These are phyloP conservation scores for Rotaria macrura DNA, from an alignment of 2,888 invertebrate species.

Conservation along the genomic window DNA sequence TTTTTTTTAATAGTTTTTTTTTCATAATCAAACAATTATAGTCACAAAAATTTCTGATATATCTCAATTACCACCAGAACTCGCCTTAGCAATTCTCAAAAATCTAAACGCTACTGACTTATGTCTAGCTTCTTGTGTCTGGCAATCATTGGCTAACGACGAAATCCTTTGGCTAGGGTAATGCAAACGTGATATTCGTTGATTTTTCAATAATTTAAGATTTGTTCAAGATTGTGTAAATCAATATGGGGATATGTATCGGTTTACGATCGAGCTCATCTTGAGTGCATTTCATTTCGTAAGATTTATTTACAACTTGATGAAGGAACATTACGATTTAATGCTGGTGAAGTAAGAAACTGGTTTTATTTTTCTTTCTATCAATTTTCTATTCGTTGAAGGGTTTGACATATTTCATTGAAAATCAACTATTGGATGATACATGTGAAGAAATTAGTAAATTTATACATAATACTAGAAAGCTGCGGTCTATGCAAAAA, in stretches of 20 bases:
- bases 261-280: slow-evolving; percentile 42
- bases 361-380: too few relatives aligned
- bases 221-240: slow-evolving; percentile 45
- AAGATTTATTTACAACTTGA: slow-evolving; percentile 50
- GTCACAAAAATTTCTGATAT: slow-evolving; percentile 48
- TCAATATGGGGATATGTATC: slow-evolving; percentile 45
- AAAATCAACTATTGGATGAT: slow-evolving; percentile 46
- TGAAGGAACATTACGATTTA: slow-evolving; percentile 53
- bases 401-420: slow-evolving; percentile 50
- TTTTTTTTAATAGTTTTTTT: too few relatives aligned
- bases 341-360: slow-evolving; percentile 39
- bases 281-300: slow-evolving; percentile 39
- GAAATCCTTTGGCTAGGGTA: slow-evolving; percentile 50
- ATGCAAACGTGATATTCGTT: too few relatives aligned
- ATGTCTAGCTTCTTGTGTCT: slow-evolving; percentile 53
- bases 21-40: background rate
- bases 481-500: slow-evolving; percentile 37
- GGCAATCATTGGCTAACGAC: slow-evolving; percentile 52
- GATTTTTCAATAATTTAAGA: background rate
- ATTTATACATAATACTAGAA: slow-evolving; percentile 46
- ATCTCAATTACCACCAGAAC: slow-evolving; percentile 50
- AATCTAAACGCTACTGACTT: slow-evolving; percentile 53
- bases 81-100: slow-evolving; percentile 50
- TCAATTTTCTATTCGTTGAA: slow-evolving; percentile 36
- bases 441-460: slow-evolving; percentile 49